Evolutionary conservation across 1,140 invertebrate genomes (phyloP).

Genomic region (Ruditapes philippinarum): DNA sequence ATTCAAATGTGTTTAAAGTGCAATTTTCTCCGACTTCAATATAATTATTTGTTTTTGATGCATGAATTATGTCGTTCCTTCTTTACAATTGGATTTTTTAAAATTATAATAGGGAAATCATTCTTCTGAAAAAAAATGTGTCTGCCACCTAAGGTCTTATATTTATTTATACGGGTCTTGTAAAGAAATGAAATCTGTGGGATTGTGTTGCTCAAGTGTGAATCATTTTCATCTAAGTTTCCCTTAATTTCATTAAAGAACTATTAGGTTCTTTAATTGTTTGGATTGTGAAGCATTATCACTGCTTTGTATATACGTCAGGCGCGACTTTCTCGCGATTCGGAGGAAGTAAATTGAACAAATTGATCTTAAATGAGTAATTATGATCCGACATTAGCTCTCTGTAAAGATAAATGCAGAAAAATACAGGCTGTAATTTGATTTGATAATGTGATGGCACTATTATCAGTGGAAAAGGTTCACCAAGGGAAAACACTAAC

Average conservation of each 20-base stretch:
- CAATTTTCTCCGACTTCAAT: too few relatives aligned
- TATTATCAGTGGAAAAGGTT: neutral
- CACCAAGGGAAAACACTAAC: constrained; percentile 11
- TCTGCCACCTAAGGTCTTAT: too few relatives aligned
- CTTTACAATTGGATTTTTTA: too few relatives aligned
- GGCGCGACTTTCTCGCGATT: constrained; percentile 21
- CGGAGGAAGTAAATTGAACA: constrained; percentile 32
- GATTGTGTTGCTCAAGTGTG: neutral
- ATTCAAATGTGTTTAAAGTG: too few relatives aligned
- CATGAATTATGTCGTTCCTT: too few relatives aligned
- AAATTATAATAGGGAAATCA: too few relatives aligned
- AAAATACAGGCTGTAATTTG: constrained; percentile 44
- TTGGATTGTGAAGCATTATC: constrained; percentile 22
- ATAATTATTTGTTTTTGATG: too few relatives aligned
- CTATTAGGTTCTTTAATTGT: constrained; percentile 43
- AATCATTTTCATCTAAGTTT: constrained; percentile 8
- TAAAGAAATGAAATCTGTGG: constrained; percentile 12
- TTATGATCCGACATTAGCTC: constrained; percentile 17
- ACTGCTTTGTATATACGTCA: constrained; percentile 37
- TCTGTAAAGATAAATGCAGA: constrained; percentile 36
- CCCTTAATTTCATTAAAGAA: constrained; percentile 19
- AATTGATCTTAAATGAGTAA: constrained; percentile 45
- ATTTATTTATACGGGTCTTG: neutral
- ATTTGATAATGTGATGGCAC: constrained; percentile 15
- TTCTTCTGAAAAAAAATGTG: too few relatives aligned